These are phyloP conservation scores for Tupiocoris notatus DNA, from an alignment of 2,888 invertebrate genomes.

Conservation along the genomic window DNA sequence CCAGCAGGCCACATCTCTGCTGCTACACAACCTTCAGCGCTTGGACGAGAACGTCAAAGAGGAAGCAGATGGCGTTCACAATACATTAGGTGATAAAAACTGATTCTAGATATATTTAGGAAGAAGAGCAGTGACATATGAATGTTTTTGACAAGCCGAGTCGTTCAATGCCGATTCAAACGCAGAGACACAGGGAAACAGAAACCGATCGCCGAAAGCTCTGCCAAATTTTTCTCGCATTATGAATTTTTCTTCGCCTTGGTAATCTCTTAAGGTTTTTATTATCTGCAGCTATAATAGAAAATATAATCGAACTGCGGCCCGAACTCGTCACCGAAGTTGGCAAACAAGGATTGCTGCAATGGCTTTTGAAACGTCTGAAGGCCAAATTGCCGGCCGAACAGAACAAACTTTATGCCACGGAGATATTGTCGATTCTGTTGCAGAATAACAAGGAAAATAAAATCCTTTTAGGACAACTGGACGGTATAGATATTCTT, in stretches of 20 bases:
- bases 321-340: constrained; percentile 81
- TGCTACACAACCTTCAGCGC: constrained; percentile 90
- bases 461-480: constrained; percentile 76
- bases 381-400: constrained; percentile 89
- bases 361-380: constrained; percentile 88
- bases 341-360: constrained; percentile 84
- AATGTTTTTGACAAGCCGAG: too few species aligned
- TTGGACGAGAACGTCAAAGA: constrained; percentile 91
- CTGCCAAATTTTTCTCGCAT: too few species aligned
- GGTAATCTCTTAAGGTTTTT: too few species aligned
- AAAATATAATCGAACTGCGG: constrained; percentile 90
- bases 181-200: too few species aligned
- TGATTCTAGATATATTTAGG: background rate
- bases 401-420: constrained; percentile 90
- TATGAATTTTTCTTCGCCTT: too few species aligned
- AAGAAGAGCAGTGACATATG: too few species aligned
- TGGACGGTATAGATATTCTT: constrained; percentile 94
- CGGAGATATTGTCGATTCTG: constrained; percentile 93
- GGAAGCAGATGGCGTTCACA: constrained; percentile 94
- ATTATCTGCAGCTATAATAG: constrained; percentile 71
- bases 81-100: constrained; percentile 68
- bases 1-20: constrained; percentile 82
- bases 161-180: too few species aligned
- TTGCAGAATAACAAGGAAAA: constrained; percentile 87
- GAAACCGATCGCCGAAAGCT: too few species aligned